phyloP scores from a whole-genome alignment of 2,113 vertebrate genomes.

The Chitala chitala region DNA sequence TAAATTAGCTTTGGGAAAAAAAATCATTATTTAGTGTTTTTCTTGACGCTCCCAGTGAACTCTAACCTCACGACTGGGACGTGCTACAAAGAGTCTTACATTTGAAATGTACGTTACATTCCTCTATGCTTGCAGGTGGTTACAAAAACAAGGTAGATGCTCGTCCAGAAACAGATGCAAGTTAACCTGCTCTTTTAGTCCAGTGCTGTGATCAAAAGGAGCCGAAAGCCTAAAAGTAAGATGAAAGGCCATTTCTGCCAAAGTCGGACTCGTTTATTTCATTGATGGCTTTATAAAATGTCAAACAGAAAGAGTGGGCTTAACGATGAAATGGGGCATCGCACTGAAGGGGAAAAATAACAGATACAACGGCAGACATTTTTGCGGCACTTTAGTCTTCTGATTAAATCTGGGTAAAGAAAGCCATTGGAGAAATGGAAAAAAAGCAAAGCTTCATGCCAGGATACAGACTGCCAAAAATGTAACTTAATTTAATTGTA shows the following conservation, averaged over 20 bases:
- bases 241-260: slow-evolving; percentile 3
- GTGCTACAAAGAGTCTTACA: neutral
- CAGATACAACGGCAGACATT: neutral
- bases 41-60: no score
- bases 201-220: neutral
- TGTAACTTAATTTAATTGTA: slow-evolving; percentile 13
- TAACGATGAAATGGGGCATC: neutral
- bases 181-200: neutral
- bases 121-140: neutral
- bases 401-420: neutral
- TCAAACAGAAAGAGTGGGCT: no score
- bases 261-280: neutral
- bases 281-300: neutral
- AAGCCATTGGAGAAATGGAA: neutral
- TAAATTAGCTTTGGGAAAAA: no score
- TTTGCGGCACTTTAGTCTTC: neutral
- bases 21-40: no score
- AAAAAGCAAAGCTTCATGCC: neutral
- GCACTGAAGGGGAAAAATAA: neutral
- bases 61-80: neutral
- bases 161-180: neutral
- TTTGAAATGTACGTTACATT: neutral
- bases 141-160: neutral
- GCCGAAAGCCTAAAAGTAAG: neutral
- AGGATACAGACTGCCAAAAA: neutral